These are phyloP conservation scores for Steromphala cineraria DNA, from an alignment of 2,888 invertebrate genomes.

Conservation along the genomic window DNA sequence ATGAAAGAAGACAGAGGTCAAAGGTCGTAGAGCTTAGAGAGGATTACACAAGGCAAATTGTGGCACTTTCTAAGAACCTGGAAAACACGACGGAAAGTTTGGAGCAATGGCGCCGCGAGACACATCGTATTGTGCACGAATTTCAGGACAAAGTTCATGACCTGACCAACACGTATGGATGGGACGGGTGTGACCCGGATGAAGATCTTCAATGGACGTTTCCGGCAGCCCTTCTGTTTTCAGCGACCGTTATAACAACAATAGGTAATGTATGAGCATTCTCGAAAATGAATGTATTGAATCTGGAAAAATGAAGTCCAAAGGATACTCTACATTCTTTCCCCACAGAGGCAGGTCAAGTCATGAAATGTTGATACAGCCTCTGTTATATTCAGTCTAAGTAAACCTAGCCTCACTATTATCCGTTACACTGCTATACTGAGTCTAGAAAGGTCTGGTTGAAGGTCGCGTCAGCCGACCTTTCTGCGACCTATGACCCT, in stretches of 20 bases:
- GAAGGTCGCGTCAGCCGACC: too few species aligned
- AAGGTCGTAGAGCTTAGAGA: slow-evolving; percentile 28
- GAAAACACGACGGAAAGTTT: slow-evolving; percentile 84
- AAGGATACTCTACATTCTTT: too few species aligned
- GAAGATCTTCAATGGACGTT: slow-evolving; percentile 86
- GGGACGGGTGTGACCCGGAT: slow-evolving; percentile 80
- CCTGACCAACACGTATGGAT: slow-evolving; percentile 86
- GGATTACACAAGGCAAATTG: slow-evolving; percentile 77
- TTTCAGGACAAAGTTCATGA: slow-evolving; percentile 88
- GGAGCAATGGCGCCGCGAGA: slow-evolving; percentile 89
- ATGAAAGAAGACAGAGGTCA: slow-evolving; percentile 35
- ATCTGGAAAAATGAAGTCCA: too few species aligned
- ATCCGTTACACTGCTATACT: too few species aligned
- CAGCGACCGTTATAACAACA: slow-evolving; percentile 90
- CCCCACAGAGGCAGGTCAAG: too few species aligned
- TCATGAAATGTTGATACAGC: too few species aligned
- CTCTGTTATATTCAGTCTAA: too few species aligned
- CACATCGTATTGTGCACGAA: slow-evolving; percentile 84
- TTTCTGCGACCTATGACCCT: too few species aligned
- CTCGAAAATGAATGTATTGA: too few species aligned
- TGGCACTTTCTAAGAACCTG: slow-evolving; percentile 90
- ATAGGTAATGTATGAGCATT: slow-evolving; percentile 81
- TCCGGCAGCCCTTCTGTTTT: slow-evolving; percentile 89
- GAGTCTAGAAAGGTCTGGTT: too few species aligned
- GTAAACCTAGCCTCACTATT: too few species aligned